Evolutionary conservation across 2,888 invertebrate species (phyloP), one percentile per base, ranked within the genome.

Genomic region (Scrobipalpa atriplicella): DNA sequence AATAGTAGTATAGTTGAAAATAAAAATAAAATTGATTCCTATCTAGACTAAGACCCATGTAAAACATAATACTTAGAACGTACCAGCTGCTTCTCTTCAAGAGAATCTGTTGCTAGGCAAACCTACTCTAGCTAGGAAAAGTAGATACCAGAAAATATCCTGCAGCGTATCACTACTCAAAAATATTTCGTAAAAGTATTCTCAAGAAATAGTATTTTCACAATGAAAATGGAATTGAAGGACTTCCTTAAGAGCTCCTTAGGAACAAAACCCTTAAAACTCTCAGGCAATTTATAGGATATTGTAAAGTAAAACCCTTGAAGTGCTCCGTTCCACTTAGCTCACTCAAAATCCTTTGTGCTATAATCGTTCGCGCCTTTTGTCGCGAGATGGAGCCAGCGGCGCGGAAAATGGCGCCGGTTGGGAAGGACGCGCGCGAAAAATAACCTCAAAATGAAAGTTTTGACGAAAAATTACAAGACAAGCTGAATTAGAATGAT

Each of bases 391-490:
- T 71, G 73, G 69, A 71, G 62, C 60, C 70, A 67, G 75, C 78
- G 77, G 75, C 71, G 74, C 72, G 81, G 79, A 79, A 82, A 83
- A 85, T 84, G 75, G 77, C 76, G 73, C 72, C 72, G 29, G 73
- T 69, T 68, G 68, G 62, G 29, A n/a, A 62, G 58, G 58, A 62
- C 47, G 62, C 62, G 63, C 47, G 62, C 47, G 62, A 62, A 62
- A 62, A 29, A 52, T 63, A 63, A 63, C 63, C 63, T 51, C 52
- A 63, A 63, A 63, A 47, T 62, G n/a, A 63, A 63, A 43, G 16
- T 63, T 63, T 63, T 52, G 62, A 16, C 60, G 18, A 38, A 60
- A 38, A 18, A 39, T 41, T 61, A 3, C 29, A 29, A 29, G 58
- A 58, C 58, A 58, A 11, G 29, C 5, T 29, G 21, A 29, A 13